phyloP scores from a whole-genome alignment of 2,113 vertebrate genomes.

The Urocynchramus pylzowi region DNA sequence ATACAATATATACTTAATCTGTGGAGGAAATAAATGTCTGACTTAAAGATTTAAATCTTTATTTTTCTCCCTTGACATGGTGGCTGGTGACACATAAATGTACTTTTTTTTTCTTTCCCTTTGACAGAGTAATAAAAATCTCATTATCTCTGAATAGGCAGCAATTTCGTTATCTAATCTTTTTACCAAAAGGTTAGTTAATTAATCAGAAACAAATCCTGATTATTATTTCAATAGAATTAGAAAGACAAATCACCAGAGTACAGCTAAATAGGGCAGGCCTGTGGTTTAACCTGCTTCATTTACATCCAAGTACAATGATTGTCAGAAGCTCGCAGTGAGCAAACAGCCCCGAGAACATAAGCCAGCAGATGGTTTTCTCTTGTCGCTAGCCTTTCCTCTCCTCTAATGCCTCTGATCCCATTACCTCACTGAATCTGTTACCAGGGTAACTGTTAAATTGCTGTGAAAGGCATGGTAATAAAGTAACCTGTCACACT shows the following conservation, averaged over 20 bases:
- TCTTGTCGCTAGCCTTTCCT: slow-evolving; percentile 72
- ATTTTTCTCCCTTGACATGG: slow-evolving; percentile 50
- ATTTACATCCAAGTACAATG: slow-evolving; percentile 71
- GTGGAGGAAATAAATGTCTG: slow-evolving; percentile 30
- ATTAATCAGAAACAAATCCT: slow-evolving; percentile 84
- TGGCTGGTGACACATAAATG: slow-evolving; percentile 71
- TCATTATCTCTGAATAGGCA: slow-evolving; percentile 82
- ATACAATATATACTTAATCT: slow-evolving; percentile 6
- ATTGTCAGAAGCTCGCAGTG: slow-evolving; percentile 63
- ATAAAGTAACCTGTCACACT: slow-evolving; percentile 87
- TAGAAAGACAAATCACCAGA: slow-evolving; percentile 80
- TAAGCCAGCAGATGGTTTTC: slow-evolving; percentile 83
- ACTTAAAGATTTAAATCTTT: slow-evolving; percentile 60
- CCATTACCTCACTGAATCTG: slow-evolving; percentile 85
- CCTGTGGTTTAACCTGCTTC: slow-evolving; percentile 77
- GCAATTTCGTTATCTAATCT: slow-evolving; percentile 83
- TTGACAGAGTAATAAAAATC: slow-evolving; percentile 83
- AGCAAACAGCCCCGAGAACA: slow-evolving; percentile 69
- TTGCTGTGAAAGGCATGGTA: slow-evolving; percentile 85
- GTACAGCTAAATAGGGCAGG: slow-evolving; percentile 75
- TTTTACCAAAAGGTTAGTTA: slow-evolving; percentile 83
- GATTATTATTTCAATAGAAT: slow-evolving; percentile 83
- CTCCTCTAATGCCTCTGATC: slow-evolving; percentile 77
- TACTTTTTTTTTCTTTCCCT: slow-evolving; percentile 40
- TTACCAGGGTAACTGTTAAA: slow-evolving; percentile 88